phyloP scores from a whole-genome alignment of 2,113 vertebrate species.

The Poeciliopsis turrubarensis region DNA sequence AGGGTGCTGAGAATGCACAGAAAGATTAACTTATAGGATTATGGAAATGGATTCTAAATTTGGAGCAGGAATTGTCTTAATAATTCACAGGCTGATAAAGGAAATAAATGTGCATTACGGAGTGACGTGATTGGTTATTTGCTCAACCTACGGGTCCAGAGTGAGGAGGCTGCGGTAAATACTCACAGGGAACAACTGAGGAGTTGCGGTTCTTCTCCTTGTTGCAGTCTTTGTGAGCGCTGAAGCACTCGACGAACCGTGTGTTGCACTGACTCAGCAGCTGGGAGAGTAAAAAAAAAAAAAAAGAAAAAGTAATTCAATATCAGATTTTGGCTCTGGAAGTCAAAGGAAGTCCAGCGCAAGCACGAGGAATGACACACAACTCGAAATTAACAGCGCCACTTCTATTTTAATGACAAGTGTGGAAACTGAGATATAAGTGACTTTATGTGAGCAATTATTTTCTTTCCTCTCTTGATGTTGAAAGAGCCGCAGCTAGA shows the following conservation, averaged over 20 bases:
- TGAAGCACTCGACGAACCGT: conserved; percentile 94
- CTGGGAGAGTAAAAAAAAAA: conserved; percentile 73
- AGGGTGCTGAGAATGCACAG: conserved; percentile 31
- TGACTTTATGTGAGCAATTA: conserved; percentile 55
- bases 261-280: conserved; percentile 95
- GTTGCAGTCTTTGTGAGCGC: conserved; percentile 97
- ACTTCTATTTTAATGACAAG: conserved; percentile 28
- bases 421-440: conserved; percentile 34
- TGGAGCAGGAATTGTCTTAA: conserved; percentile 45
- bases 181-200: conserved; percentile 97
- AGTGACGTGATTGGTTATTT: not conserved
- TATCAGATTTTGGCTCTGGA: conserved; percentile 9
- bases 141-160: conserved; percentile 21
- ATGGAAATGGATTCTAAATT: conserved; percentile 69
- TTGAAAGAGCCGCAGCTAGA: conserved; percentile 45
- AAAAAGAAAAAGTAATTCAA: not conserved
- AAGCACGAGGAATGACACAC: conserved; percentile 11
- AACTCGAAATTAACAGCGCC: conserved; percentile 12
- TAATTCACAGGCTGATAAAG: conserved; percentile 35
- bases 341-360: conserved; percentile 9
- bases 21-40: conserved; percentile 69
- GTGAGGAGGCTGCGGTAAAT: conserved; percentile 14
- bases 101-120: conserved; percentile 5
- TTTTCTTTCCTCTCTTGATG: conserved; percentile 41
- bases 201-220: conserved; percentile 99